A percentile compares a stretch with the other conserved stretches of the same genome.
These are phyloP conservation scores for Graptemys geographica DNA, from an alignment of 2,797 vertebrate genomes.

Conservation along the genomic window DNA sequence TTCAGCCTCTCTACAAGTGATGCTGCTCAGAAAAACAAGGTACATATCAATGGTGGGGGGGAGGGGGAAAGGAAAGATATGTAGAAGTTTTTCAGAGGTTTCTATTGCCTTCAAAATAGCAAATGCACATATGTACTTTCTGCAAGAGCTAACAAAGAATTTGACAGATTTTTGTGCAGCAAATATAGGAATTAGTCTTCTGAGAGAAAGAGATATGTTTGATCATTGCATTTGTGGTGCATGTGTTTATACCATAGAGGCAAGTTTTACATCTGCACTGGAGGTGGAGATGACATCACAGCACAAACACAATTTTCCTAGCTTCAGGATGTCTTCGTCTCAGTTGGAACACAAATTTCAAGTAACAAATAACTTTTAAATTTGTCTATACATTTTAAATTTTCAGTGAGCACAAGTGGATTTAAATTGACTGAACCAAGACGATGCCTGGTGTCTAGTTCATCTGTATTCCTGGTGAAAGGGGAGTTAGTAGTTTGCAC, in stretches of 20 bases:
- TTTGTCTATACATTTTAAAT: background rate
- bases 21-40: background rate
- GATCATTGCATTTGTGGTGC: slow-evolving; percentile 5
- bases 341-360: no score
- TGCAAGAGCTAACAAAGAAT: background rate
- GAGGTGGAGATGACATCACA: slow-evolving; percentile 8
- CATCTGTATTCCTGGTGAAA: background rate
- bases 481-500: background rate
- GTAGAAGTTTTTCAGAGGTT: background rate
- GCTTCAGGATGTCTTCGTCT: background rate
- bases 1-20: background rate
- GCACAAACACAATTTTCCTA: background rate
- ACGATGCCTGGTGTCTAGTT: background rate
- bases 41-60: background rate
- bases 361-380: background rate
- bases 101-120: background rate
- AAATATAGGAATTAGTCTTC: background rate
- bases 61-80: background rate
- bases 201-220: slow-evolving; percentile 18
- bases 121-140: background rate
- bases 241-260: background rate
- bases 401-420: background rate
- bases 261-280: background rate
- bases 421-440: background rate
- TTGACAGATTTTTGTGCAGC: background rate